Percentiles rank a stretch among this genome's conserved stretches.
Conservation (phyloP, 2,113 vertebrate genomes). For the Etheostoma cragini region DNA sequence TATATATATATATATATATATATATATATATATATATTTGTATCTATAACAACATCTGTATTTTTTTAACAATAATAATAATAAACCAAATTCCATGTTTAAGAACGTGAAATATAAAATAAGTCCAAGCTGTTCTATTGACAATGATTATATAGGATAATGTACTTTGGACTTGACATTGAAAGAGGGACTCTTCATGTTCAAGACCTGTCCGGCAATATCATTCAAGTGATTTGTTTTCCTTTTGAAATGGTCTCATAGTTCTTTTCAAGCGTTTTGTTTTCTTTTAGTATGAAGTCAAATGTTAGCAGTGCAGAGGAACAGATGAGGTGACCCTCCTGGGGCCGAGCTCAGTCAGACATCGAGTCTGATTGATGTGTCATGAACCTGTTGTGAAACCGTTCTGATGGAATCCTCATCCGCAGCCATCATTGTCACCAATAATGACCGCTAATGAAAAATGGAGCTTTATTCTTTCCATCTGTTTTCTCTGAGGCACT, state of each 20-base stretch:
- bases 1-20: not conserved
- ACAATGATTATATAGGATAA: not conserved
- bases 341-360: slow-evolving; percentile 38
- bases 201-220: not conserved
- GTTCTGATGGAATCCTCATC: slow-evolving; percentile 66
- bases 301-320: slow-evolving; percentile 19
- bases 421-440: slow-evolving; percentile 50
- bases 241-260: slow-evolving; percentile 2
- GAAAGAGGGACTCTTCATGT: not conserved
- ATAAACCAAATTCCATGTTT: not conserved
- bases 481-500: slow-evolving; percentile 44
- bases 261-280: slow-evolving; percentile 7
- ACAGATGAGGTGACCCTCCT: slow-evolving; percentile 32
- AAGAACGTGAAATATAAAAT: not conserved
- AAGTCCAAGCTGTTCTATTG: not conserved
- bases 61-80: not conserved
- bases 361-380: slow-evolving; percentile 62
- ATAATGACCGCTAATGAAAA: slow-evolving; percentile 67
- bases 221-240: slow-evolving; percentile 8
- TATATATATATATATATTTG: too few species aligned
- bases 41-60: too few species aligned
- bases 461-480: slow-evolving; percentile 53
- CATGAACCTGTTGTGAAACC: slow-evolving; percentile 62
- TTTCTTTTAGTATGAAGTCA: slow-evolving; percentile 17
- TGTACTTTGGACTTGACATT: not conserved